Conservation (phyloP, 2,113 vertebrate species). For the Caretta caretta region DNA sequence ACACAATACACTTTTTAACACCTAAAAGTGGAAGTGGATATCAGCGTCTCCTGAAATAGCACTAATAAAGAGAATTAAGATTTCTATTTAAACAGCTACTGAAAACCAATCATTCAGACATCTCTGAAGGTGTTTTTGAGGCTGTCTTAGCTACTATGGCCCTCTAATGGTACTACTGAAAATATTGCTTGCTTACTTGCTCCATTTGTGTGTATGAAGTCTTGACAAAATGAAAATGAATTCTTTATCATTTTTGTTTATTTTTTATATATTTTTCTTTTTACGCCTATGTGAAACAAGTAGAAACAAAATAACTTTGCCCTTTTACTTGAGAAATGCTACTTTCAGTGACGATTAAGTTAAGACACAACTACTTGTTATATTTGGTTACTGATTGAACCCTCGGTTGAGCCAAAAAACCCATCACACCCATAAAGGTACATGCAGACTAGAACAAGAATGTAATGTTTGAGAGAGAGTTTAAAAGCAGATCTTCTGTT, state of each 20-base stretch:
- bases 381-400: rapidly evolving
- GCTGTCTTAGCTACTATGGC: not conserved
- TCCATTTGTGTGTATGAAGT: not conserved
- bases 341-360: not conserved
- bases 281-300: not conserved
- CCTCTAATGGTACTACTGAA: not conserved
- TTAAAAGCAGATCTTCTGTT: not conserved
- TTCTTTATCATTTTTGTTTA: not conserved
- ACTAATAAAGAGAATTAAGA: not conserved
- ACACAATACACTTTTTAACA: not conserved
- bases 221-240: not conserved
- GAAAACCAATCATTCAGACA: not conserved
- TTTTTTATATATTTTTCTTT: not conserved
- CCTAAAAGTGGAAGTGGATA: not conserved
- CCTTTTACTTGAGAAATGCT: not conserved
- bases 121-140: not conserved
- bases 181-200: not conserved
- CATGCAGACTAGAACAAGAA: not conserved
- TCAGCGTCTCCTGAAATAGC: slow-evolving; percentile 13
- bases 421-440: not conserved
- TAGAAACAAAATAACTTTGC: not conserved
- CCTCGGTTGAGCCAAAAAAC: rapidly evolving
- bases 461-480: not conserved
- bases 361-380: not conserved
- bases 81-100: not conserved